Evolutionary conservation across 1,140 invertebrate species (phyloP).

Genomic region (Ceratitis capitata): DNA sequence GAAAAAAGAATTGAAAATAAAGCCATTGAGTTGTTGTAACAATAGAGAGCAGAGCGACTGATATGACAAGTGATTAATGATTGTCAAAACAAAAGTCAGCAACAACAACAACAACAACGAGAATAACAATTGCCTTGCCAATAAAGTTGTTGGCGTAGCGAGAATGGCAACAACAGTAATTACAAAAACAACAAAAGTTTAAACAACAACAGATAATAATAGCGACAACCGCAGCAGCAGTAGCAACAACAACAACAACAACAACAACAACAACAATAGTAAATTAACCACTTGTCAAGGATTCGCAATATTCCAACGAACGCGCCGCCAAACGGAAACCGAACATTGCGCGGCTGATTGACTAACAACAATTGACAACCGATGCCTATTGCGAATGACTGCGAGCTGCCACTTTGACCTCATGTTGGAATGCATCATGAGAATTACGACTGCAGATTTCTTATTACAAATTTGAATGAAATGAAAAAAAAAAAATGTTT

Average conservation of each 20-base stretch:
- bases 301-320: not conserved
- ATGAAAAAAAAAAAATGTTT: too few relatives aligned
- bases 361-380: slow-evolving; percentile 29
- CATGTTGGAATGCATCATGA: too few relatives aligned
- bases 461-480: too few relatives aligned
- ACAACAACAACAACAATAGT: not conserved
- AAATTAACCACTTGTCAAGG: not conserved
- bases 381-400: too few relatives aligned
- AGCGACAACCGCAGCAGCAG: not conserved
- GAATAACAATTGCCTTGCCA: not conserved
- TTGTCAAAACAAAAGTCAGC: slow-evolving; percentile 41
- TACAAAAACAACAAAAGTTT: too few relatives aligned
- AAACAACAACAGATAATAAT: not conserved
- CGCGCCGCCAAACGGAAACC: slow-evolving; percentile 1
- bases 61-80: slow-evolving; percentile 41
- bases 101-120: too few relatives aligned
- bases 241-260: not conserved
- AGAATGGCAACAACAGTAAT: not conserved
- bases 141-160: not conserved
- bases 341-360: slow-evolving; percentile 30
- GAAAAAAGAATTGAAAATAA: not conserved
- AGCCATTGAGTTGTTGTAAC: not conserved
- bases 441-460: too few relatives aligned
- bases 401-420: not conserved
- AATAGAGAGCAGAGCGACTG: not conserved